A percentile compares a stretch with the other conserved stretches of the same genome.
These are phyloP conservation scores for Psylliodes chrysocephalus DNA, from an alignment of 2,888 invertebrate species.

Conservation along the genomic window DNA sequence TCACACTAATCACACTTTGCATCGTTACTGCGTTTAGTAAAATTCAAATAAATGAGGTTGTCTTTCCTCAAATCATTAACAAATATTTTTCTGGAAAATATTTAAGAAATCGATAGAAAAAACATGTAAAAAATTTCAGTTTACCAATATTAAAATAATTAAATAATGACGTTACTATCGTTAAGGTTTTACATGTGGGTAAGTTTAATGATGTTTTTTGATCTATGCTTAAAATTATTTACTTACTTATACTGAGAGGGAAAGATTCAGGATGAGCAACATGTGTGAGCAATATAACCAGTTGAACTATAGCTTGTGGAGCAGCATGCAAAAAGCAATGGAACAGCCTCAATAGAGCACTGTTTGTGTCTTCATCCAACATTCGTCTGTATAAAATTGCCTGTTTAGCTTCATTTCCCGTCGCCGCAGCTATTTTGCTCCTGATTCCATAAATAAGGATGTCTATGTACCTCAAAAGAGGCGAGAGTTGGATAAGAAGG, in stretches of 20 bases:
- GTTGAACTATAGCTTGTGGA: constrained; percentile 63
- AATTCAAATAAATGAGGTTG: no score
- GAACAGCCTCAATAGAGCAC: constrained; percentile 62
- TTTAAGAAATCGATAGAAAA: no score
- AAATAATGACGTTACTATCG: no score
- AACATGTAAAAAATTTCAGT: no score
- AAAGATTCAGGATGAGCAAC: constrained; percentile 51
- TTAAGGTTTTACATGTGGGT: no score
- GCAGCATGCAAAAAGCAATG: constrained; percentile 65
- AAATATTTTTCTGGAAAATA: no score
- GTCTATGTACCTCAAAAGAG: constrained; percentile 64
- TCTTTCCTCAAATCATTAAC: no score
- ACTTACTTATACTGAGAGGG: constrained; percentile 35
- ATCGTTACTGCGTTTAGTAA: no score
- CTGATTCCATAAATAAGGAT: constrained; percentile 62
- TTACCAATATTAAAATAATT: no score
- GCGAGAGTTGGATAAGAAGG: constrained; percentile 65
- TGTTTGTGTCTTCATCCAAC: constrained; percentile 65
- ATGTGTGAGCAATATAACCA: constrained; percentile 61
- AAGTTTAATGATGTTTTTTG: no score
- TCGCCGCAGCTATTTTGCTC: constrained; percentile 59
- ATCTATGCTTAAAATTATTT: no score
- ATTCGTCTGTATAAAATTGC: constrained; percentile 60
- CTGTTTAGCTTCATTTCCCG: constrained; percentile 57
- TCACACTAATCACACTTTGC: no score